A percentile compares a stretch with the other conserved stretches of the same genome.
phyloP scores from a whole-genome alignment of 1,140 invertebrate genomes.

The Lepeophtheirus salmonis region DNA sequence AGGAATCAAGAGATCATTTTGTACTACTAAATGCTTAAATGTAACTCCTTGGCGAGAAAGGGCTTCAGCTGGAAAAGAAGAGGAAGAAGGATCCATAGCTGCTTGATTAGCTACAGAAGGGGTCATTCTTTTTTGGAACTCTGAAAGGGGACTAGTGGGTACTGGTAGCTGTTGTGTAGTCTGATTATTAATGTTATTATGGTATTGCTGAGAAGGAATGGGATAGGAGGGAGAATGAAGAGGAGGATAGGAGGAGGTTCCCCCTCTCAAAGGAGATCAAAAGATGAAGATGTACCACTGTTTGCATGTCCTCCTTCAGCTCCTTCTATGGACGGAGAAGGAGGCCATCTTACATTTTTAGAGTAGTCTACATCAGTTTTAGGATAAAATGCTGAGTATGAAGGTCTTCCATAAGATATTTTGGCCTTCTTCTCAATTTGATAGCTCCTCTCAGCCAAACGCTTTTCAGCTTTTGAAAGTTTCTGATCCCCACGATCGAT shows the following conservation, averaged over 20 bases:
- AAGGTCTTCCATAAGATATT: slow-evolving; percentile 34
- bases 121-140: neutral
- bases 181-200: no score
- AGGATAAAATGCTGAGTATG: slow-evolving; percentile 32
- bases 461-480: slow-evolving; percentile 80
- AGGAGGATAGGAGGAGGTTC: slow-evolving; percentile 24
- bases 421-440: slow-evolving; percentile 79
- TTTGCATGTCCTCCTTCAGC: slow-evolving; percentile 36
- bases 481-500: slow-evolving; percentile 90
- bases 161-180: no score
- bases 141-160: no score
- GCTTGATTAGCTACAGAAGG: neutral
- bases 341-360: neutral
- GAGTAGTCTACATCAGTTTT: slow-evolving; percentile 21
- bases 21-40: slow-evolving; percentile 77
- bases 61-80: slow-evolving; percentile 40
- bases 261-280: no score
- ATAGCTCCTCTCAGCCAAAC: slow-evolving; percentile 75
- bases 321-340: neutral
- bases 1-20: slow-evolving; percentile 75
- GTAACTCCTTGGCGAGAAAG: slow-evolving; percentile 80
- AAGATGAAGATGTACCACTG: no score
- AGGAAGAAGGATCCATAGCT: slow-evolving; percentile 7
- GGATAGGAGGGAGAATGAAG: no score
- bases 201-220: no score